Conservation (phyloP, 2,888 invertebrate species). For the Drosophila ustulata region DNA sequence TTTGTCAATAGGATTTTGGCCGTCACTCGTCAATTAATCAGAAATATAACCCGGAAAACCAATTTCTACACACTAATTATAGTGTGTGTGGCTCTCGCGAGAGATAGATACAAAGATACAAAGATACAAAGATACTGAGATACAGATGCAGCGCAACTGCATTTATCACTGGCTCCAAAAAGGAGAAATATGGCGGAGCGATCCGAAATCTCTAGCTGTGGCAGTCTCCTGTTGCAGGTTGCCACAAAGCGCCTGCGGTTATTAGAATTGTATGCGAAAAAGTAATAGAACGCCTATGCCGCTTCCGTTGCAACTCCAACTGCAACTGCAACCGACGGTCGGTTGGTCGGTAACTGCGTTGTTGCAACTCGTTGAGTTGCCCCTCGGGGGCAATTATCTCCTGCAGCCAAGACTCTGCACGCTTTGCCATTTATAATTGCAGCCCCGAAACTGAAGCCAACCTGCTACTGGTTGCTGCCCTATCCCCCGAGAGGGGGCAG, state of each 20-base stretch:
- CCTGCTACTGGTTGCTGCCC: slow-evolving; percentile 41
- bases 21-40: slow-evolving; percentile 51
- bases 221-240: slow-evolving; percentile 6
- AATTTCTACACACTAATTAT: slow-evolving; percentile 60
- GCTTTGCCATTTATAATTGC: slow-evolving; percentile 65
- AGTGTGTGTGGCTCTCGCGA: slow-evolving; percentile 33
- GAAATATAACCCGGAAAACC: slow-evolving; percentile 66
- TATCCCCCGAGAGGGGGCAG: not conserved
- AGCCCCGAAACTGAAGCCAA: slow-evolving; percentile 59
- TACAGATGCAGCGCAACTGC: slow-evolving; percentile 32
- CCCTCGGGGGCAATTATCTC: slow-evolving; percentile 62
- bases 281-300: slow-evolving; percentile 58
- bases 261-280: slow-evolving; percentile 67
- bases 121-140: slow-evolving; percentile 26
- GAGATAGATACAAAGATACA: slow-evolving; percentile 28
- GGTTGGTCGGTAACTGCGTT: not conserved
- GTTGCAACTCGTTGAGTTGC: slow-evolving; percentile 57
- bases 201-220: slow-evolving; percentile 50
- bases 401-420: slow-evolving; percentile 34
- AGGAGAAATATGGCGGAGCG: slow-evolving; percentile 11
- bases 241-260: slow-evolving; percentile 59
- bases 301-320: slow-evolving; percentile 40
- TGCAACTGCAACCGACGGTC: slow-evolving; percentile 8
- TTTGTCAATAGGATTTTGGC: slow-evolving; percentile 23
- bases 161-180: slow-evolving; percentile 51